phyloP scores from a whole-genome alignment of 2,888 invertebrate species.

The Syritta pipiens region DNA sequence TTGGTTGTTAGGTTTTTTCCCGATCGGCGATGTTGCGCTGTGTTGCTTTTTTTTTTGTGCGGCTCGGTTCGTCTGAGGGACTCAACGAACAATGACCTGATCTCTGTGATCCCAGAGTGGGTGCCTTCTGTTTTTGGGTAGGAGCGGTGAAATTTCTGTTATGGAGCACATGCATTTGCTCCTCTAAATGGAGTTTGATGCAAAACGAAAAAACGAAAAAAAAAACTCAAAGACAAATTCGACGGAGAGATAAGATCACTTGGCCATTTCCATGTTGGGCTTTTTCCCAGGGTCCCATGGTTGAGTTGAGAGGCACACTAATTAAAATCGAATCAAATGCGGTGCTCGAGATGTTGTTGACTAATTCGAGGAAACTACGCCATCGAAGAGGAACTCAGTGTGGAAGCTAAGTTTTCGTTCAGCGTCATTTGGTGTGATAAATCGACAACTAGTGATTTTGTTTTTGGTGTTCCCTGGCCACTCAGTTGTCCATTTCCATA shows the following conservation, averaged over 20 bases:
- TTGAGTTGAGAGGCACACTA: background rate
- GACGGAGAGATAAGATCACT: constrained; percentile 55
- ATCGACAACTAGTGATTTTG: too few relatives aligned
- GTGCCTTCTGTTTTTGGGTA: constrained; percentile 47
- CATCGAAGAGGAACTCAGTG: too few relatives aligned
- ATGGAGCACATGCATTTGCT: constrained; percentile 46
- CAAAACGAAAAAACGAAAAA: background rate
- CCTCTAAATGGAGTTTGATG: constrained; percentile 29
- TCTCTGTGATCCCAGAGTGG: constrained; percentile 61
- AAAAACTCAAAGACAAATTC: background rate
- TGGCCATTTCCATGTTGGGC: constrained; percentile 41
- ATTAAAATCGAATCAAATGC: background rate
- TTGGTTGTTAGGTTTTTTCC: constrained; percentile 51
- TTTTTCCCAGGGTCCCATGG: constrained; percentile 38
- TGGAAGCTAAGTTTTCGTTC: too few relatives aligned
- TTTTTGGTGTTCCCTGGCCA: too few relatives aligned
- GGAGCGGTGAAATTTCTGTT: constrained; percentile 51
- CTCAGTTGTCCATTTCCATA: too few relatives aligned
- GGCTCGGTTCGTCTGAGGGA: constrained; percentile 12
- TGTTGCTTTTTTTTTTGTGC: background rate
- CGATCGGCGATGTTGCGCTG: constrained; percentile 1
- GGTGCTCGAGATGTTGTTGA: too few relatives aligned
- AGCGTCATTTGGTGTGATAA: too few relatives aligned
- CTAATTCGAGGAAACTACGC: too few relatives aligned
- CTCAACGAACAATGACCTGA: constrained; percentile 64